Base-by-base conservation (phyloP, 2,888 invertebrate genomes). In the Campopleginae sp. region DNA sequence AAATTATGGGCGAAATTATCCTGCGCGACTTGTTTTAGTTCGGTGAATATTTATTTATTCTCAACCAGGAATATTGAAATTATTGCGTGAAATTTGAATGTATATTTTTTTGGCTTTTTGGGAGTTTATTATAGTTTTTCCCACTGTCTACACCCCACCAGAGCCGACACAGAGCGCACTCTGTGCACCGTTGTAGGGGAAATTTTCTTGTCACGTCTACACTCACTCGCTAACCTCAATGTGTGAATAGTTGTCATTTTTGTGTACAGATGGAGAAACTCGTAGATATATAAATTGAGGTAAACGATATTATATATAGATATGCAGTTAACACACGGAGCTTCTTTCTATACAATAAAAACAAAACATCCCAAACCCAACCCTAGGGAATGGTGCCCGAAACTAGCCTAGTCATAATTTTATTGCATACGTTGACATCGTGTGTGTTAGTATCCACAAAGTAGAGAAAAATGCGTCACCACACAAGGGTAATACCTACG, bases 111-210 rank as follows among this genome's bases (percentile, higher is more conserved):
- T 44, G 12, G 38, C 5, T 38, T 54, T 17, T 31, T 27, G 27
- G 61, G 17, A n/a, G 6, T 61, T 74, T 61, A 61, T 74, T 27
- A 27, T 58, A n/a, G 31, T 19, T 58, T 31, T 44, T 46, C 51
- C 17, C 42, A 77, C 68, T 46, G 78, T 54, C 61, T 78, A 79
- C 79, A 65, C 70, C 79, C 58, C 70, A 44, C 51, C 42, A 54
- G n/a, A 54, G 44, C 77, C 54, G 61, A 79, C 70, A 79, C 79
- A 71, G 79, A 79, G 79, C 79, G 61, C 61, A 71, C 79, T 79
- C 79, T 79, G 61, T 48, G 46, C 61, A 79, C 31, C 19, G 42
- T 68, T 27, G 66, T 27, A 31, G 44, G 38, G 54, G 27, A 75
- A 58, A 75, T 75, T 63, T 75, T 75, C n/a, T 14, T 31, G 27